A percentile compares a stretch with the other conserved stretches of the same genome.
Conservation (phyloP, 2,888 invertebrate species). For the Eupithecia centaureata region DNA sequence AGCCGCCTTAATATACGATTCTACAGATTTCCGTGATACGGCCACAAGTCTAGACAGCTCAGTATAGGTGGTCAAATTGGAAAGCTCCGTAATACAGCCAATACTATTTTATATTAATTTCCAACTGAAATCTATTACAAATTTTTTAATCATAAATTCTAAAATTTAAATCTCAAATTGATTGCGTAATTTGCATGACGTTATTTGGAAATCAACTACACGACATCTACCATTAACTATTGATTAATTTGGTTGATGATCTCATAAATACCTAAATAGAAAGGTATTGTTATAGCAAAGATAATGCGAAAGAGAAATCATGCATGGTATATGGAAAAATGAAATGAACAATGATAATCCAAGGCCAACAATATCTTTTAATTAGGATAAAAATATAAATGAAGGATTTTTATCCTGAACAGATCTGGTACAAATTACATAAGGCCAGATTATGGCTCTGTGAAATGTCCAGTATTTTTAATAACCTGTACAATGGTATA, state of each 20-base stretch:
- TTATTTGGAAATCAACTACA: constrained; percentile 6
- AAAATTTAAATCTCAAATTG: background rate
- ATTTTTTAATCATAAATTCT: background rate
- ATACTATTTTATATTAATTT: background rate
- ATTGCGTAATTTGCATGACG: background rate
- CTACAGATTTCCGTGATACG: background rate
- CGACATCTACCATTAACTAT: background rate
- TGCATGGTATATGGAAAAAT: background rate
- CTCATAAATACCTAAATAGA: background rate
- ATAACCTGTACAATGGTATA: no score
- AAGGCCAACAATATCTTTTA: background rate
- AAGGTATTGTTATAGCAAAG: background rate
- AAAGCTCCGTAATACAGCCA: background rate
- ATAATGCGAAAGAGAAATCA: background rate
- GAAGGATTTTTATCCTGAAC: background rate
- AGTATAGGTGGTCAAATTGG: background rate
- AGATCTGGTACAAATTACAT: no score
- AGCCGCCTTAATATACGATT: no score
- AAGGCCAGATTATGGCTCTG: no score
- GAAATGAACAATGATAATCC: background rate
- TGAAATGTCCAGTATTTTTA: no score
- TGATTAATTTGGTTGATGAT: constrained; percentile 5
- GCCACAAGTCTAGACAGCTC: background rate
- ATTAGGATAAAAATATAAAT: background rate
- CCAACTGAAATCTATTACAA: background rate